phyloP scores from a whole-genome alignment of 37 sponge, comb jelly and placozoan genomes.

The Bolinopsis microptera region DNA sequence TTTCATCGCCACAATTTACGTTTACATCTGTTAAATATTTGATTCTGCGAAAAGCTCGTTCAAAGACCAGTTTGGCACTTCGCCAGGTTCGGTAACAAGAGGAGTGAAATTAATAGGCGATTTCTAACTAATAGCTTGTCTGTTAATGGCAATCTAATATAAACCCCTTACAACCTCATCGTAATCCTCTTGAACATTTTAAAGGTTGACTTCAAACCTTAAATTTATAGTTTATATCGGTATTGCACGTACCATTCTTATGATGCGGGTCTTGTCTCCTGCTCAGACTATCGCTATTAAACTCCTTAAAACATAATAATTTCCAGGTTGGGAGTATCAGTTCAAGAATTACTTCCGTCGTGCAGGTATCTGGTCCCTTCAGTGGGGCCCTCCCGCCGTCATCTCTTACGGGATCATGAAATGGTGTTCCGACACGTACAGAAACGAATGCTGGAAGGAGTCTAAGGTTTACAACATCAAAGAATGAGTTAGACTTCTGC shows the following conservation, averaged over 20 bases:
- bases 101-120: background rate
- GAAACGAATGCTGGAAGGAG: conserved; percentile 19
- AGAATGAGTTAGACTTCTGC: background rate
- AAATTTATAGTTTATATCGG: background rate
- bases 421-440: background rate
- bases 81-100: background rate
- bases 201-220: background rate
- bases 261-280: background rate
- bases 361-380: background rate
- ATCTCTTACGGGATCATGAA: conserved; percentile 8
- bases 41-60: no score
- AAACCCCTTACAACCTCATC: background rate
- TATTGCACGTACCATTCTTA: no score
- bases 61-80: background rate
- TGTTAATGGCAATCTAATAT: background rate
- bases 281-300: no score
- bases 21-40: no score
- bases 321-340: conserved; percentile 46
- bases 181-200: background rate
- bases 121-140: background rate
- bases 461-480: conserved; percentile 57
- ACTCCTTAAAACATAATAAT: background rate
- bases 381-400: conserved; percentile 11
- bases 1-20: no score
- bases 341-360: conserved; percentile 59